Percentiles rank a stretch among this genome's conserved stretches.
phyloP scores from a whole-genome alignment of 2,888 invertebrate species.

The Lasioglossum villosulum region DNA sequence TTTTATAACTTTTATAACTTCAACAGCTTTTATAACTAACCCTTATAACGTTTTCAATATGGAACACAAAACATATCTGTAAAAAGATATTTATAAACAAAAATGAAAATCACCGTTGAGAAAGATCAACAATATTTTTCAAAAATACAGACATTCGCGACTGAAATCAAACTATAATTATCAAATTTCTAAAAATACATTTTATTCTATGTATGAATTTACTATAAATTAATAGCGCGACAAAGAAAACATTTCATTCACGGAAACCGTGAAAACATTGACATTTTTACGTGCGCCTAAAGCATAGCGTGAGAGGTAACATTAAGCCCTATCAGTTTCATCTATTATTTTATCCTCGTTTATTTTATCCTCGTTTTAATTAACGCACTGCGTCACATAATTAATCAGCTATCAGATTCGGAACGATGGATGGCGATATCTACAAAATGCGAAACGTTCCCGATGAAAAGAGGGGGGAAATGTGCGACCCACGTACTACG shows the following conservation, averaged over 20 bases:
- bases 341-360: slow-evolving; percentile 25
- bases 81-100: too few species aligned
- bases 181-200: too few species aligned
- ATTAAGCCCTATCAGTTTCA: slow-evolving; percentile 27
- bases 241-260: not conserved
- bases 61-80: too few species aligned
- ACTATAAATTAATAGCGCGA: not conserved
- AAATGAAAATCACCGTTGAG: too few species aligned
- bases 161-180: too few species aligned
- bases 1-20: too few species aligned
- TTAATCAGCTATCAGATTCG: slow-evolving; percentile 29
- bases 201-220: too few species aligned
- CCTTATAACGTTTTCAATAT: too few species aligned
- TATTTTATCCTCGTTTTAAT: slow-evolving; percentile 27
- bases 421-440: not conserved
- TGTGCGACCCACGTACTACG: not conserved
- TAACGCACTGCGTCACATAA: slow-evolving; percentile 4
- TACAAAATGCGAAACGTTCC: not conserved
- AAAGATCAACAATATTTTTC: too few species aligned
- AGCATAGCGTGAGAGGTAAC: slow-evolving; percentile 29
- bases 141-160: too few species aligned
- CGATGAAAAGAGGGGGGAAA: not conserved
- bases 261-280: not conserved
- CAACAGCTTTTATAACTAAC: too few species aligned
- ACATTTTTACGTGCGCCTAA: not conserved